A percentile compares a stretch with the other conserved stretches of the same genome.
Conservation (phyloP, 1,140 invertebrate species). For the Aplysia californica region DNA sequence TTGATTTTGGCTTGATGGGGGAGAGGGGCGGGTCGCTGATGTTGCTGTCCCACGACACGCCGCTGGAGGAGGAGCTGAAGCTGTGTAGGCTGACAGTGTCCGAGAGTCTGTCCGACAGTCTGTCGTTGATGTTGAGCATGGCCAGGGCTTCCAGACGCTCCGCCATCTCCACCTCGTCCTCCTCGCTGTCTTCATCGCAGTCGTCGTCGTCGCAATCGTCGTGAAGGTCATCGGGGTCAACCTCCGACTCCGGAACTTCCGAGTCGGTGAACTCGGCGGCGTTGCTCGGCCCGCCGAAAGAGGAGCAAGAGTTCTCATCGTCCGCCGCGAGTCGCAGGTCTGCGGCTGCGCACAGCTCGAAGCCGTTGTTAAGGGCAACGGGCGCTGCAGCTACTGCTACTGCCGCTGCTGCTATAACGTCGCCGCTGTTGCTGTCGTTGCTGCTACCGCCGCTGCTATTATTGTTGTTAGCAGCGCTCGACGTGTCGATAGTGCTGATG, state of each 20-base stretch:
- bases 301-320: slow-evolving; percentile 26
- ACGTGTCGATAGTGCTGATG: too few relatives aligned
- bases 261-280: slow-evolving; percentile 13
- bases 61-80: slow-evolving; percentile 65
- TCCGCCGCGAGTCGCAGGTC: neutral
- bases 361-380: too few relatives aligned
- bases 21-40: slow-evolving; percentile 62
- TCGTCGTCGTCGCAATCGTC: slow-evolving; percentile 52
- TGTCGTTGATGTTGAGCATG: slow-evolving; percentile 57
- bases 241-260: slow-evolving; percentile 50
- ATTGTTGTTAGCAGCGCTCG: too few relatives aligned
- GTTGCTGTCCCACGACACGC: slow-evolving; percentile 67
- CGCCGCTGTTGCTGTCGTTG: neutral
- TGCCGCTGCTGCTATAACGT: neutral
- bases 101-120: slow-evolving; percentile 42
- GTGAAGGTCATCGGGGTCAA: slow-evolving; percentile 64
- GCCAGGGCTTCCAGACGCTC: slow-evolving; percentile 57
- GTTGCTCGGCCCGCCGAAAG: slow-evolving; percentile 1
- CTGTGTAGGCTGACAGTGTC: slow-evolving; percentile 60
- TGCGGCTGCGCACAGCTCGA: neutral
- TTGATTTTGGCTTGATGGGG: slow-evolving; percentile 50
- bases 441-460: slow-evolving; percentile 32
- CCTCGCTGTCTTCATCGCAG: slow-evolving; percentile 44
- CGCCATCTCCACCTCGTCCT: slow-evolving; percentile 46
- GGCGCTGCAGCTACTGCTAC: neutral